Conservation (phyloP, 2,888 invertebrate genomes). For the Tinea pellionella region DNA sequence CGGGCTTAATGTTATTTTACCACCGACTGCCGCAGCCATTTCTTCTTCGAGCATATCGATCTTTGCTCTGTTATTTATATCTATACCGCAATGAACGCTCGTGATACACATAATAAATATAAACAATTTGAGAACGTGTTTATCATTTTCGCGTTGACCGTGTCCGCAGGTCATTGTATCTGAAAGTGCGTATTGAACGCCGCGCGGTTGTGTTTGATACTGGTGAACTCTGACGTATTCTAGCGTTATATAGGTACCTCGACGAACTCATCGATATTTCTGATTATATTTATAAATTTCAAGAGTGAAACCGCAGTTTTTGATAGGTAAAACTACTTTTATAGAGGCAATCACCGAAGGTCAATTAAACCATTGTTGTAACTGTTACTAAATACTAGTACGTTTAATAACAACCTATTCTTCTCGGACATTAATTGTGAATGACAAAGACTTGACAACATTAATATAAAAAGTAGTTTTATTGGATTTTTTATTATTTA, state of each 20-base stretch:
- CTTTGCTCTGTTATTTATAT: constrained; percentile 30
- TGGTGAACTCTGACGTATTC: background rate
- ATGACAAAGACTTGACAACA: no score
- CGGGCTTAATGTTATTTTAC: constrained; percentile 45
- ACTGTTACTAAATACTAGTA: no score
- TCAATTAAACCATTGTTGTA: background rate
- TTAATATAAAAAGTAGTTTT: no score
- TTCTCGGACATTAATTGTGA: no score
- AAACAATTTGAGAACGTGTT: background rate
- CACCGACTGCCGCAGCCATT: constrained; percentile 54
- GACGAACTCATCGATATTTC: background rate
- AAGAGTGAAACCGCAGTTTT: background rate
- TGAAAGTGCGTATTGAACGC: constrained; percentile 6
- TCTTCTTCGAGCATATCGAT: constrained; percentile 45
- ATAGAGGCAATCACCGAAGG: background rate
- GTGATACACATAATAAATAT: constrained; percentile 5
- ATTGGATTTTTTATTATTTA: no score
- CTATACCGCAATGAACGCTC: constrained; percentile 25
- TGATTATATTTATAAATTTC: no score
- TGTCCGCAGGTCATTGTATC: constrained; percentile 16
- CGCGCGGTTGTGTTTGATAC: background rate
- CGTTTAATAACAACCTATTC: no score
- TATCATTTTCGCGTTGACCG: constrained; percentile 18
- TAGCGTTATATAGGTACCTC: background rate
- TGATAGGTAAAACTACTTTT: background rate